phyloP scores from a whole-genome alignment of 2,888 invertebrate species.

The Acleris cristana region DNA sequence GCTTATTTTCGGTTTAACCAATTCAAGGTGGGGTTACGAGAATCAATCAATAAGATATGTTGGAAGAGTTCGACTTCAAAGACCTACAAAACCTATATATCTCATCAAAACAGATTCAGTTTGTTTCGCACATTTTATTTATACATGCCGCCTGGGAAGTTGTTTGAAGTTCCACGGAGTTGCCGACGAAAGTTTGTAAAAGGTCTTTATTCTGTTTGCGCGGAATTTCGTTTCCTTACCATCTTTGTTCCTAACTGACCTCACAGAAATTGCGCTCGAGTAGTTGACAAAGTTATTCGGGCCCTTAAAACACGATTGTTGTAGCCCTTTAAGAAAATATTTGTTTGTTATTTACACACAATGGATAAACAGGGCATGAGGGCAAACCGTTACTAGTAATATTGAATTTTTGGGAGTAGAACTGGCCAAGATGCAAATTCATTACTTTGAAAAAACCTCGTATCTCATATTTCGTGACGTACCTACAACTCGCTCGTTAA shows the following conservation, averaged over 20 bases:
- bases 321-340: conserved; percentile 45
- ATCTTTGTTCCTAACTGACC: conserved; percentile 57
- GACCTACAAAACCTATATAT: conserved; percentile 23
- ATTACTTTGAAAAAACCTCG: too few species aligned
- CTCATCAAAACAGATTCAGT: conserved; percentile 35
- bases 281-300: conserved; percentile 54
- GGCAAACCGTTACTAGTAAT: neutral
- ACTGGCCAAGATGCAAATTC: too few species aligned
- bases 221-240: conserved; percentile 60
- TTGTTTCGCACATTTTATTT: conserved; percentile 40
- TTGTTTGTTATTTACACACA: conserved; percentile 13
- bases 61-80: conserved; percentile 16
- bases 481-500: too few species aligned
- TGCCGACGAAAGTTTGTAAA: conserved; percentile 59
- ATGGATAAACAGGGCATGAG: neutral
- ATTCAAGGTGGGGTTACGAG: too few species aligned
- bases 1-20: too few species aligned
- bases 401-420: too few species aligned
- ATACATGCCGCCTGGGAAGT: conserved; percentile 37
- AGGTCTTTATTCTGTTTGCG: conserved; percentile 64
- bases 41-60: too few species aligned
- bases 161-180: conserved; percentile 44
- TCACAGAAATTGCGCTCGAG: conserved; percentile 53
- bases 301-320: conserved; percentile 57
- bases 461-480: too few species aligned